Percentiles rank a stretch among this genome's conserved stretches.
These are phyloP conservation scores for Cuniculus paca DNA, from an alignment of 2,797 vertebrate species.

Conservation along the genomic window DNA sequence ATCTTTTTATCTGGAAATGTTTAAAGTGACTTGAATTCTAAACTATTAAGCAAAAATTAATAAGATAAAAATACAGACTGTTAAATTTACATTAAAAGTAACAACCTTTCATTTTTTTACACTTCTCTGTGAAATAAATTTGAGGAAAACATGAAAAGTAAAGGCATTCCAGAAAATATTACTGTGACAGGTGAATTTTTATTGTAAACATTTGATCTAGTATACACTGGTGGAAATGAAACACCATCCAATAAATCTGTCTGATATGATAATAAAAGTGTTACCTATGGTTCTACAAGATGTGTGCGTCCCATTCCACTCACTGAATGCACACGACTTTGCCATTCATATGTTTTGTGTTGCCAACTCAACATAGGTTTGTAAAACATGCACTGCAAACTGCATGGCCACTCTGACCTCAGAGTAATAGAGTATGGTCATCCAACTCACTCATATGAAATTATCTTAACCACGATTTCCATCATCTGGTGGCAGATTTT, in stretches of 20 bases:
- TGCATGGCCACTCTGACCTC: not conserved
- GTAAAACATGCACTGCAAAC: not conserved
- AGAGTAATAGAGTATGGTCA: too few species aligned
- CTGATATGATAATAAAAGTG: not conserved
- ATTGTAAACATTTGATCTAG: not conserved
- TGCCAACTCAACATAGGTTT: rapidly evolving
- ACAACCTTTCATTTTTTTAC: not conserved
- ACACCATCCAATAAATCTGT: not conserved
- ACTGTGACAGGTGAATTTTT: not conserved
- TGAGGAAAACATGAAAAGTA: not conserved
- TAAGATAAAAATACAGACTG: not conserved
- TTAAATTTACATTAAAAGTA: not conserved
- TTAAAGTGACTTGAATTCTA: conserved; percentile 38
- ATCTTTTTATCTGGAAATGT: not conserved
- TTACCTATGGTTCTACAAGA: not conserved
- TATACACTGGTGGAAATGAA: not conserved
- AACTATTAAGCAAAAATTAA: conserved; percentile 51
- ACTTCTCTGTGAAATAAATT: not conserved
- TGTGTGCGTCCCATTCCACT: rapidly evolving
- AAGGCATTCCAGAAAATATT: not conserved
- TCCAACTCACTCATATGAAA: not conserved
- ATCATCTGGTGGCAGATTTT: not conserved
- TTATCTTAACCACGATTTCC: not conserved
- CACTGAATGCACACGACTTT: not conserved
- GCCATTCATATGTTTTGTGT: rapidly evolving